Evolutionary conservation across 1,140 invertebrate species (phyloP), one percentile per base, ranked within the genome.

Genomic region (Pseudomyrmex flavicornis): DNA sequence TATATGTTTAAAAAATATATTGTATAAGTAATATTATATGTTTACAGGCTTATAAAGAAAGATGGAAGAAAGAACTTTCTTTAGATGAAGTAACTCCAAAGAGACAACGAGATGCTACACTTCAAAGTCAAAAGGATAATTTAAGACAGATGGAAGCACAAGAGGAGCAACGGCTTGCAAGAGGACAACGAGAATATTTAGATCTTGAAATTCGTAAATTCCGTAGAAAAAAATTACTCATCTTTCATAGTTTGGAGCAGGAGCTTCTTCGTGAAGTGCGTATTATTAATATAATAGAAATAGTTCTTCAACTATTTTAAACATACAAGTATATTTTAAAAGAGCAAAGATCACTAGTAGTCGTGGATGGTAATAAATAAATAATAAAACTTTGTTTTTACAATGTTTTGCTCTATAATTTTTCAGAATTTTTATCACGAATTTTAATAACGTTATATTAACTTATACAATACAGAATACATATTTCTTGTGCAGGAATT

Each of bases 191-290:
- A 92, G 97, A 99, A 92, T 97, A 98, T 92, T 95, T 99, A 88
- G 97, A 99, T 90, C 95, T 99, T 85, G 98, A 99, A 95, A 96
- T 99, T 90, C 95, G 98, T 59, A 98, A 98, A 93, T 99, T 99
- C 94, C 96, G 97, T 82, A 96, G 99, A 94, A 97, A 98, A 95
- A 98, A 98, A 93, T 95, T 99, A 93, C 95, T 99, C 46, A 95
- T 96, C 77, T 97, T 96, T 89, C 98, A 99, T 92, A 96, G 96
- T 89, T 95, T 99, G 86, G 98, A 99, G 93, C 97, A 99, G 93
- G 98, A 99, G 91, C 95, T 99, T 88, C 94, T 99, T 56, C 95
- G 97, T 88, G 98, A 99, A 95, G 98, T 98, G 94, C 93, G 94
- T 90, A 70, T 22, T 44, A 59, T 77, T 86, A 85, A n/a, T 48